Evolutionary conservation across 1,140 invertebrate species (phyloP).

Genomic region (Drosophila yakuba): DNA sequence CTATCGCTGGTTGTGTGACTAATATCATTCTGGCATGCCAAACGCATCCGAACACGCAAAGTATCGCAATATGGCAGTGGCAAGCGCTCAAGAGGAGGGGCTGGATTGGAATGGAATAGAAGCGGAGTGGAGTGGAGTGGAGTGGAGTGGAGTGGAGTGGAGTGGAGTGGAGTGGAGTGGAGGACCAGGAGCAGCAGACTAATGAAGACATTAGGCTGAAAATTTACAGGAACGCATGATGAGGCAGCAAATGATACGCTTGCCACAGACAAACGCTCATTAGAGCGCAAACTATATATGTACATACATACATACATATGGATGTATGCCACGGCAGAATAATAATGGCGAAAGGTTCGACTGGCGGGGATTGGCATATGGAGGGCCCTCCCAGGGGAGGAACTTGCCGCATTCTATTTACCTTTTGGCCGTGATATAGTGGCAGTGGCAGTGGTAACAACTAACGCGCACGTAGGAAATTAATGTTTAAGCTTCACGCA

Average conservation of each 20-base stretch:
- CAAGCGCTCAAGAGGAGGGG: neutral
- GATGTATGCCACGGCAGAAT: neutral
- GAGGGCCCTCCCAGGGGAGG: constrained; percentile 43
- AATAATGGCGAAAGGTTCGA: too few relatives aligned
- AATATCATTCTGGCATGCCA: constrained; percentile 79
- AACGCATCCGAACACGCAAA: constrained; percentile 66
- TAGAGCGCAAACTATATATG: constrained; percentile 54
- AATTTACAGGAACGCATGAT: constrained; percentile 31
- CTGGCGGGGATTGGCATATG: constrained; percentile 41
- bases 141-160: neutral
- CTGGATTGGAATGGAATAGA: neutral
- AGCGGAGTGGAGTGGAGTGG: too few relatives aligned
- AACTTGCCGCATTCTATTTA: constrained; percentile 69
- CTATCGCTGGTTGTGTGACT: constrained; percentile 50
- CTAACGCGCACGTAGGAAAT: constrained; percentile 58
- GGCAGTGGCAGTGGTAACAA: constrained; percentile 43
- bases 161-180: neutral
- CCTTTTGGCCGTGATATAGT: constrained; percentile 66
- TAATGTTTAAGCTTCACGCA: constrained; percentile 80
- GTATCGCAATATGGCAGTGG: constrained; percentile 43
- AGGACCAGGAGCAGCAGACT: too few relatives aligned
- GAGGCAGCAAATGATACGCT: constrained; percentile 59
- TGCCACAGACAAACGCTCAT: constrained; percentile 63
- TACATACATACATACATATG: too few relatives aligned
- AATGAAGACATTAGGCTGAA: constrained; percentile 58